phyloP scores from a whole-genome alignment of 2,888 invertebrate species.

The Catonia carolina region DNA sequence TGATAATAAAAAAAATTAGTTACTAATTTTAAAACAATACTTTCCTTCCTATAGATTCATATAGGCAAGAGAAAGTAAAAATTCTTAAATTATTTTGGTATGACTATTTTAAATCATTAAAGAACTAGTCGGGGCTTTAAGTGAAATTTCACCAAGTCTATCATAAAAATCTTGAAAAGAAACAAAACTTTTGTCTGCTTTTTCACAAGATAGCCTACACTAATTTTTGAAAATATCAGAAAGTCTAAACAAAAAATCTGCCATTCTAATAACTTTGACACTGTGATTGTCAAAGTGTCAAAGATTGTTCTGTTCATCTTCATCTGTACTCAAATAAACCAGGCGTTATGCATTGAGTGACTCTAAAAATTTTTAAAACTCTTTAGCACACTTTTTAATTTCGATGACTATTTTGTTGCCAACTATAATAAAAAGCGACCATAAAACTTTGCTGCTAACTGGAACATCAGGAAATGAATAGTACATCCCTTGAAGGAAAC shows the following conservation, averaged over 20 bases:
- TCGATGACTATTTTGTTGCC: background rate
- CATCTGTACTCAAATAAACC: constrained; percentile 9
- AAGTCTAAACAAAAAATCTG: constrained; percentile 13
- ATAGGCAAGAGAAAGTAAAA: too few species aligned
- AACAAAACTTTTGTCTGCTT: background rate
- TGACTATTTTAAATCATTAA: too few species aligned
- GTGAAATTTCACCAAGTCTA: background rate
- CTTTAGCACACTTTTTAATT: background rate
- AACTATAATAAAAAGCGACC: background rate
- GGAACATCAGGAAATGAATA: constrained; percentile 8
- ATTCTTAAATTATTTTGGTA: too few species aligned
- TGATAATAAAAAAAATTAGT: too few species aligned
- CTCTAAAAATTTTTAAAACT: constrained; percentile 13
- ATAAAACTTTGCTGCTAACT: constrained; percentile 8
- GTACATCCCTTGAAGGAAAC: too few species aligned
- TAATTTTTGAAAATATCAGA: background rate
- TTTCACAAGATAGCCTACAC: background rate
- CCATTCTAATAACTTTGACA: constrained; percentile 12
- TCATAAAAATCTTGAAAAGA: background rate
- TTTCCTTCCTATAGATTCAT: too few species aligned
- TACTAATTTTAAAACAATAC: too few species aligned
- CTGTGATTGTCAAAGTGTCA: background rate
- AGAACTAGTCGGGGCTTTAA: too few species aligned
- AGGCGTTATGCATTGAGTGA: constrained; percentile 4
- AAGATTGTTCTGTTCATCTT: too few species aligned